These are phyloP conservation scores for Trichacis sp. DNA, from an alignment of 2,888 invertebrate genomes.

Conservation along the genomic window DNA sequence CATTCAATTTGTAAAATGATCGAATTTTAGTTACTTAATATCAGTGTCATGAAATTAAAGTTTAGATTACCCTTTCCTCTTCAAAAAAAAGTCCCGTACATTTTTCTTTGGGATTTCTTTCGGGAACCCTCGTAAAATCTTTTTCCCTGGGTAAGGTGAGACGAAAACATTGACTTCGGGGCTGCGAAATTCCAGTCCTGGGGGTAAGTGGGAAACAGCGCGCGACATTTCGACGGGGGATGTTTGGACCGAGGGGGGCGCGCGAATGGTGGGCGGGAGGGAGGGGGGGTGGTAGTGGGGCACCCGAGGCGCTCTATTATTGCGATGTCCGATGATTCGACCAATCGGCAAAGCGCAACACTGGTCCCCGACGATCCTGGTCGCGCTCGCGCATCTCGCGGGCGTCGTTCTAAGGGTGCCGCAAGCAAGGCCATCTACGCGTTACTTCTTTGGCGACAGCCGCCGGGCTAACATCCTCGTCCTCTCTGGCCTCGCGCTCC, in stretches of 20 bases:
- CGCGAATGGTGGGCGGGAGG: not conserved
- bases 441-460: constrained; percentile 68
- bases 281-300: constrained; percentile 2
- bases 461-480: constrained; percentile 63
- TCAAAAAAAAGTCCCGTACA: no score
- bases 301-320: constrained; percentile 40
- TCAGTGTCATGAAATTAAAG: no score
- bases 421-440: constrained; percentile 61
- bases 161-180: no score
- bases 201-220: no score
- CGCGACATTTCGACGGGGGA: no score
- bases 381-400: constrained; percentile 36
- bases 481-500: constrained; percentile 47
- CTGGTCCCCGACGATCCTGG: not conserved
- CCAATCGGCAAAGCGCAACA: constrained; percentile 39
- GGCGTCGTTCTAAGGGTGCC: constrained; percentile 54
- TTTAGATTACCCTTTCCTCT: no score
- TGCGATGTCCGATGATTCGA: constrained; percentile 43
- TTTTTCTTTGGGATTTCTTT: no score
- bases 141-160: no score
- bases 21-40: no score
- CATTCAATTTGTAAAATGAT: no score
- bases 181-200: no score
- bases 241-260: constrained; percentile 5
- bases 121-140: no score